These are phyloP conservation scores for Lophochroa leadbeateri DNA, from an alignment of 2,113 vertebrate species.

Conservation along the genomic window DNA sequence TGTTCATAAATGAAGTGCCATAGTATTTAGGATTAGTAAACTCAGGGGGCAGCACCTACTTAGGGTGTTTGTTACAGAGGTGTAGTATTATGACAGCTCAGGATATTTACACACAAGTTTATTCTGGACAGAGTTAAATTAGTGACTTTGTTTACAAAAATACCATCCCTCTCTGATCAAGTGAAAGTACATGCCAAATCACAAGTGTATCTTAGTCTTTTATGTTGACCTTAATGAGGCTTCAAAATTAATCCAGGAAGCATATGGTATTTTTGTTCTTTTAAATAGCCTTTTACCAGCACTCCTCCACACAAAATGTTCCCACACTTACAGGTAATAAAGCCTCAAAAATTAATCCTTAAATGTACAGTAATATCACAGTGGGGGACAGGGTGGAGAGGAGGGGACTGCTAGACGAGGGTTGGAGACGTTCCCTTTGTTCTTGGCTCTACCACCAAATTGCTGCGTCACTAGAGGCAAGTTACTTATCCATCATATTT, in stretches of 20 bases:
- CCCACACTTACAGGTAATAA: slow-evolving; percentile 65
- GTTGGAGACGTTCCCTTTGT: not conserved
- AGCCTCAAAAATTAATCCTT: slow-evolving; percentile 24
- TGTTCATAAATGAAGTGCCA: not conserved
- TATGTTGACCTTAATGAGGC: slow-evolving; percentile 74
- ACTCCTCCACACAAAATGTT: slow-evolving; percentile 72
- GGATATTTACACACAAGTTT: slow-evolving; percentile 68
- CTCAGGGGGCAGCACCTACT: slow-evolving; percentile 1
- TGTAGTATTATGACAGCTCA: slow-evolving; percentile 38
- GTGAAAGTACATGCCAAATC: slow-evolving; percentile 68
- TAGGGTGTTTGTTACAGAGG: slow-evolving; percentile 49
- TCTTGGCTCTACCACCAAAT: not conserved
- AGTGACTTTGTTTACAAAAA: slow-evolving; percentile 75
- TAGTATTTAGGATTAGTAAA: slow-evolving; percentile 48
- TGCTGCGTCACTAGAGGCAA: not conserved
- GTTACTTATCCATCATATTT: not conserved
- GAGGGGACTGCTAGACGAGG: not conserved
- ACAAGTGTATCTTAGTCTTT: slow-evolving; percentile 69
- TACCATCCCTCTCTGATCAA: slow-evolving; percentile 61
- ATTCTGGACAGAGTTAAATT: slow-evolving; percentile 71
- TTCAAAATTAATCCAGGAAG: slow-evolving; percentile 76
- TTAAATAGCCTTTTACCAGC: slow-evolving; percentile 71
- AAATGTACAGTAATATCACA: not conserved
- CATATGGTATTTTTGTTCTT: slow-evolving; percentile 78
- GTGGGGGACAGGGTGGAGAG: not conserved